These are phyloP conservation scores for Dryoscopus gambensis DNA, from an alignment of 2,113 vertebrate genomes.

Conservation along the genomic window DNA sequence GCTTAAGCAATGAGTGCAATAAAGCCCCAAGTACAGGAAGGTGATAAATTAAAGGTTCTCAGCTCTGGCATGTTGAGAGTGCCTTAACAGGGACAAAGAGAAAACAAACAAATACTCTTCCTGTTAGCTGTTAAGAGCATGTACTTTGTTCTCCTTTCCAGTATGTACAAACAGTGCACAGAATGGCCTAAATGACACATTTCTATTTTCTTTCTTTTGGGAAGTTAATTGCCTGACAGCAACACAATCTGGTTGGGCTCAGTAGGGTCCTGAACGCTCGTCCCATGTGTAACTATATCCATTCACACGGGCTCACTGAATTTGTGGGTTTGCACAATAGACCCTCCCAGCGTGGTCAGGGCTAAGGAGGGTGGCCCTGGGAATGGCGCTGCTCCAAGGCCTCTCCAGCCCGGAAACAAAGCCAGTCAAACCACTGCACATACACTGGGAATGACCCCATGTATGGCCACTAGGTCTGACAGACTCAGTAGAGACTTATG, in stretches of 20 bases:
- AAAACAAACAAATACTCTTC: slow-evolving; percentile 37
- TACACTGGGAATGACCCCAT: not conserved
- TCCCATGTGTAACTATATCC: not conserved
- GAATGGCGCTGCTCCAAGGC: not conserved
- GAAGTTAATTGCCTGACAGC: not conserved
- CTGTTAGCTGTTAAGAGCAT: not conserved
- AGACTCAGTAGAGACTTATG: no score
- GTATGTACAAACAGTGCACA: not conserved
- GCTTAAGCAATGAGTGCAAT: slow-evolving; percentile 21
- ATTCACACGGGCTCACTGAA: not conserved
- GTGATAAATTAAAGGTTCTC: slow-evolving; percentile 61
- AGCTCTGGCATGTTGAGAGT: slow-evolving; percentile 15
- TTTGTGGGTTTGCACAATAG: not conserved
- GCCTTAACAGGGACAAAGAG: slow-evolving; percentile 27
- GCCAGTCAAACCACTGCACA: not conserved
- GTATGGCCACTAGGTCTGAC: not conserved
- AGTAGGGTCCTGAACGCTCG: fast-evolving
- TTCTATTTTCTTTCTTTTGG: not conserved
- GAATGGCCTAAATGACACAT: not conserved
- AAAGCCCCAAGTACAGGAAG: slow-evolving; percentile 1
- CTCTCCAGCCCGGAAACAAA: not conserved
- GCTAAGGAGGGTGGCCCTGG: not conserved
- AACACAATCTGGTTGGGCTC: not conserved
- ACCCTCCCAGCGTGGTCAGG: not conserved
- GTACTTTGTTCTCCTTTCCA: slow-evolving; percentile 6